phyloP scores from a whole-genome alignment of 2,797 vertebrate species.

The Acipenser transmontanus region DNA sequence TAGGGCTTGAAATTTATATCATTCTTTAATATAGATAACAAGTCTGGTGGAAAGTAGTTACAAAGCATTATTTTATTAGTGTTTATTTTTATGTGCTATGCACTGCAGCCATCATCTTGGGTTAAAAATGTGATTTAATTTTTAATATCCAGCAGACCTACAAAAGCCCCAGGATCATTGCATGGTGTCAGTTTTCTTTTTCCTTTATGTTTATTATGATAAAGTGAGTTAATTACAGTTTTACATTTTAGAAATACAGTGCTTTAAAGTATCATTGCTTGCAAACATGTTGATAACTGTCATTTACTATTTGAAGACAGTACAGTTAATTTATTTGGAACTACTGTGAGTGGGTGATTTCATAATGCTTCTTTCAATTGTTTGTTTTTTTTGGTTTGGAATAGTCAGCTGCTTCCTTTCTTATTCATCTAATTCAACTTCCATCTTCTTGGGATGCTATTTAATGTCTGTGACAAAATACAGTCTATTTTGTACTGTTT shows the following conservation, averaged over 20 bases:
- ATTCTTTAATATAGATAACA: constrained; percentile 3
- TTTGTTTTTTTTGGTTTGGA: background rate
- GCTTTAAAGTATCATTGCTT: background rate
- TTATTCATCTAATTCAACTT: background rate
- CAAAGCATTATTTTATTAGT: constrained; percentile 10
- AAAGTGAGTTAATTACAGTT: constrained; percentile 3
- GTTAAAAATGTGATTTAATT: constrained; percentile 4
- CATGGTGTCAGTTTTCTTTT: background rate
- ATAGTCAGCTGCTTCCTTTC: background rate
- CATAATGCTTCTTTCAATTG: background rate
- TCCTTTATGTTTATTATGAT: background rate
- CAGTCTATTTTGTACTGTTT: background rate
- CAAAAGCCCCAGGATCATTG: background rate
- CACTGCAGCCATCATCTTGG: constrained; percentile 1
- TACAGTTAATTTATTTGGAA: constrained; percentile 1
- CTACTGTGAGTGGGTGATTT: constrained; percentile 2
- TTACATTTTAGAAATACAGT: constrained; percentile 1
- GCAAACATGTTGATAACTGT: background rate
- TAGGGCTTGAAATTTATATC: constrained; percentile 1
- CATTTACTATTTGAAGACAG: background rate
- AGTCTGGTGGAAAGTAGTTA: constrained; percentile 2
- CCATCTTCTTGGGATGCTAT: background rate
- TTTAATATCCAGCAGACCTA: background rate
- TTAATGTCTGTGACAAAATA: constrained; percentile 1
- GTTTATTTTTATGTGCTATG: constrained; percentile 3